Percentiles rank a stretch among this genome's conserved stretches.
Evolutionary conservation across 2,113 vertebrate species (phyloP).

Genomic region (Chiloscyllium plagiosum): DNA sequence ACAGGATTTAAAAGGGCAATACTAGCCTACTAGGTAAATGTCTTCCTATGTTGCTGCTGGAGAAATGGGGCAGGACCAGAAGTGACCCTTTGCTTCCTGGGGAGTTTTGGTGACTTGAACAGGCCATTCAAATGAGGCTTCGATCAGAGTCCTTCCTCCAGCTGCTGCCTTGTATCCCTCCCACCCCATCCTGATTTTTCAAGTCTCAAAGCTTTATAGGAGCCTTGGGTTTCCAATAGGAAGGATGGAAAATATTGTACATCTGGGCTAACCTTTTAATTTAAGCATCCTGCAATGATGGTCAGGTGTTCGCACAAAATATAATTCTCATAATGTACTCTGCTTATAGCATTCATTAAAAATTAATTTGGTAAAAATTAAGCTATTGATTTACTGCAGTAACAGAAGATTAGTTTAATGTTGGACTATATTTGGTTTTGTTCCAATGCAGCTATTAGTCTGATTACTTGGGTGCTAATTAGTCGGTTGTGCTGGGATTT

Average conservation of each 20-base stretch:
- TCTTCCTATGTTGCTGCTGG: neutral
- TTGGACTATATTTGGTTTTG: neutral
- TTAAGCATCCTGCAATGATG: neutral
- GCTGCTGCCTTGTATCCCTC: neutral
- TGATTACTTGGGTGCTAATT: neutral
- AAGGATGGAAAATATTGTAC: neutral
- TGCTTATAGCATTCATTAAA: neutral
- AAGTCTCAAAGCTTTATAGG: neutral
- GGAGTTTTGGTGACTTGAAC: neutral
- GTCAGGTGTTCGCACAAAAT: too few relatives aligned
- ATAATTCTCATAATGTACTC: neutral
- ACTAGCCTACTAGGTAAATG: too few relatives aligned
- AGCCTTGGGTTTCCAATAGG: neutral
- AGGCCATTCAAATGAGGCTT: neutral
- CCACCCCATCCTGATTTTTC: neutral
- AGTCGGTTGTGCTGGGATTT: neutral
- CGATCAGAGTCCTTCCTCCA: neutral
- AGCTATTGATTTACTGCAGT: neutral
- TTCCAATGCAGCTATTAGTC: neutral
- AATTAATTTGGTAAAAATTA: neutral
- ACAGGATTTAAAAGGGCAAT: neutral
- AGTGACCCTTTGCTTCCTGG: neutral
- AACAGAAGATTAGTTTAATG: constrained; percentile 13
- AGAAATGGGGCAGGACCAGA: neutral
- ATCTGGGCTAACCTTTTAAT: neutral